phyloP scores from a whole-genome alignment of 2,113 vertebrate species.

The Phoxinus phoxinus region DNA sequence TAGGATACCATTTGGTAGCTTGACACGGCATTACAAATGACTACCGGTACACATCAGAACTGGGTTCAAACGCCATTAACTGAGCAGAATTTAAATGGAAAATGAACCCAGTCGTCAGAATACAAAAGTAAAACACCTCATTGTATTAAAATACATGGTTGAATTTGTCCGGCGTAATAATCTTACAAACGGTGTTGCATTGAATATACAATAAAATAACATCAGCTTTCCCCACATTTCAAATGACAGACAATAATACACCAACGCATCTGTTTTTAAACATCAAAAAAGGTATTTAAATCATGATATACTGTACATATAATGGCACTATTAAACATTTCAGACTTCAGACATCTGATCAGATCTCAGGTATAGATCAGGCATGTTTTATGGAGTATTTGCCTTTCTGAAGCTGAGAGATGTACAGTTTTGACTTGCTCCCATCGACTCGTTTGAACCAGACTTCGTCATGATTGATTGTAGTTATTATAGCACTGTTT shows the following conservation, averaged over 20 bases:
- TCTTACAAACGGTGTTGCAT: not conserved
- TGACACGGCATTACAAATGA: not conserved
- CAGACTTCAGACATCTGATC: not conserved
- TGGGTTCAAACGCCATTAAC: too few species aligned
- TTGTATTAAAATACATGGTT: not conserved
- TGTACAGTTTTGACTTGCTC: conserved; percentile 92
- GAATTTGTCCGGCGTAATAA: not conserved
- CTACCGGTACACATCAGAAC: not conserved
- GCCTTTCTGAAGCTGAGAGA: conserved; percentile 92
- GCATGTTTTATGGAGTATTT: conserved; percentile 90
- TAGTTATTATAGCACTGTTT: conserved; percentile 88
- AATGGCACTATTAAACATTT: conserved; percentile 28
- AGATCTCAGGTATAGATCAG: conserved; percentile 37
- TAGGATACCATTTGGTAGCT: not conserved
- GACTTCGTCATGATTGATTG: conserved; percentile 91
- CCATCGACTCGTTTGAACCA: conserved; percentile 92
- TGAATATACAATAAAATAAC: not conserved
- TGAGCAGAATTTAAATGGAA: not conserved
- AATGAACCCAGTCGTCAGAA: not conserved
- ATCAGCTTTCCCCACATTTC: conserved; percentile 1
- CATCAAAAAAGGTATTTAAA: conserved; percentile 19
- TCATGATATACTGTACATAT: conserved; percentile 14
- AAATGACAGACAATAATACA: conserved; percentile 33
- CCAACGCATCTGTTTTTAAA: not conserved
- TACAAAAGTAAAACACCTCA: conserved; percentile 18